A percentile compares a stretch with the other conserved stretches of the same genome.
Evolutionary conservation across 64 coral and sea anemone genomes (phyloP).

Genomic region (Montipora capricornis): DNA sequence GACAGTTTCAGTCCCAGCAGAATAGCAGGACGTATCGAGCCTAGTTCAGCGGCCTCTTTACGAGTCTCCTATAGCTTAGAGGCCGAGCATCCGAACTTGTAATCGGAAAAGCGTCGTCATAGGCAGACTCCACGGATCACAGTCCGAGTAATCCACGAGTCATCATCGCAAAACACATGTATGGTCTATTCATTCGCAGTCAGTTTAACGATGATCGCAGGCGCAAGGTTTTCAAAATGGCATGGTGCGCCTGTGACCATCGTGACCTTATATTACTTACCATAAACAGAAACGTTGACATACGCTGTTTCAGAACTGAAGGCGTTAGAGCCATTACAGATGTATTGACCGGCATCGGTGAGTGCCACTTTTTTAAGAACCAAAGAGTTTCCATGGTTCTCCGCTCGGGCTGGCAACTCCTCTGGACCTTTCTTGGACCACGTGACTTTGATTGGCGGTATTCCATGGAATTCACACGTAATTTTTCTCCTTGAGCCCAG

Average conservation of each 20-base stretch:
- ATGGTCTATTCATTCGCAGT: no score
- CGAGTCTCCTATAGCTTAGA: no score
- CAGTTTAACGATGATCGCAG: no score
- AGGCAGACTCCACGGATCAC: no score
- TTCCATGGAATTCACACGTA: constrained; percentile 23
- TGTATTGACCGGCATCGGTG: constrained; percentile 8
- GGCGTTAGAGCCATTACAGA: constrained; percentile 7
- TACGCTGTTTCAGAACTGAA: constrained; percentile 6
- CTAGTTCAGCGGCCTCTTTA: no score
- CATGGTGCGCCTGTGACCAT: background rate
- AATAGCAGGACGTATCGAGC: no score
- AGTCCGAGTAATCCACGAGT: no score
- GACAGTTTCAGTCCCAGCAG: no score
- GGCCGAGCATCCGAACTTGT: no score
- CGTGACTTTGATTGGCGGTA: constrained; percentile 33
- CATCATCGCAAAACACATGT: no score
- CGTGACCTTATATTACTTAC: background rate
- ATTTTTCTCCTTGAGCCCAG: constrained; percentile 24
- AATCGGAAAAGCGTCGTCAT: no score
- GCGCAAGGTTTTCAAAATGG: no score
- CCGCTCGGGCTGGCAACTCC: background rate
- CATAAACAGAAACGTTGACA: constrained; percentile 44
- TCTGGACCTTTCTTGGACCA: background rate
- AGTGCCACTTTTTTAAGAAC: background rate
- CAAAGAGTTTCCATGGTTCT: background rate